phyloP scores from a whole-genome alignment of 2,113 vertebrate genomes.

The Martes martes region DNA sequence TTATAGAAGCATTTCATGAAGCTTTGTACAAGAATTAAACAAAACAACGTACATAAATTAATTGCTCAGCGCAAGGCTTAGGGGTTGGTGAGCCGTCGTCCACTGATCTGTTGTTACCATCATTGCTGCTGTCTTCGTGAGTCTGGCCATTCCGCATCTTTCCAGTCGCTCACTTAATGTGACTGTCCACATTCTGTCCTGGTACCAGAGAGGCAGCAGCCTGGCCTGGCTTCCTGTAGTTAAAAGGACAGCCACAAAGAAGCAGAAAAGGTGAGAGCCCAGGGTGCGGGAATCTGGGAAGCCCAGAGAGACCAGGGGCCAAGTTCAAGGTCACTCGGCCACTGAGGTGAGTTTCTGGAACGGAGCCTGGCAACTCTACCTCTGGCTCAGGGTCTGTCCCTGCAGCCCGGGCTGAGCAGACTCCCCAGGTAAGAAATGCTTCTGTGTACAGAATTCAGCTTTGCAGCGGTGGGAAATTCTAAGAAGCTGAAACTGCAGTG shows the following conservation, averaged over 20 bases:
- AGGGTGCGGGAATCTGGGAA: neutral
- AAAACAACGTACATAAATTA: neutral
- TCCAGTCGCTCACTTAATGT: accelerated
- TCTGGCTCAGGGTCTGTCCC: neutral
- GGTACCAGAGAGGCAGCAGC: neutral
- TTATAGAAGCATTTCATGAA: neutral
- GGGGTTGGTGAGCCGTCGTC: neutral
- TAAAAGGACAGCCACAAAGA: neutral
- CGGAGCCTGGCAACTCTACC: neutral
- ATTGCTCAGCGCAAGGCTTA: neutral
- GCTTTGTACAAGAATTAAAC: neutral
- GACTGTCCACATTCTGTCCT: neutral
- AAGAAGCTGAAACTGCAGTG: slow-evolving; percentile 24
- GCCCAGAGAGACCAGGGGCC: neutral
- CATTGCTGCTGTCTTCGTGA: accelerated
- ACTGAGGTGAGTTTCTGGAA: neutral
- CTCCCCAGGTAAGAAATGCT: slow-evolving; percentile 47
- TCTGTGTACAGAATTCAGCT: slow-evolving; percentile 42
- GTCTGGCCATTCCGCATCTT: accelerated
- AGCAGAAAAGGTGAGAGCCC: neutral
- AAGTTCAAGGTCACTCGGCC: slow-evolving; percentile 31
- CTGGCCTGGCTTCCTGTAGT: neutral
- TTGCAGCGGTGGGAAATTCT: neutral
- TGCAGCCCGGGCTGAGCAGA: slow-evolving; percentile 44
- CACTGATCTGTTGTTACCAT: too few species aligned